A percentile compares a stretch with the other conserved stretches of the same genome.
These are phyloP conservation scores for Tauraco hartlaubi DNA, from an alignment of 2,797 vertebrate species.

Conservation along the genomic window DNA sequence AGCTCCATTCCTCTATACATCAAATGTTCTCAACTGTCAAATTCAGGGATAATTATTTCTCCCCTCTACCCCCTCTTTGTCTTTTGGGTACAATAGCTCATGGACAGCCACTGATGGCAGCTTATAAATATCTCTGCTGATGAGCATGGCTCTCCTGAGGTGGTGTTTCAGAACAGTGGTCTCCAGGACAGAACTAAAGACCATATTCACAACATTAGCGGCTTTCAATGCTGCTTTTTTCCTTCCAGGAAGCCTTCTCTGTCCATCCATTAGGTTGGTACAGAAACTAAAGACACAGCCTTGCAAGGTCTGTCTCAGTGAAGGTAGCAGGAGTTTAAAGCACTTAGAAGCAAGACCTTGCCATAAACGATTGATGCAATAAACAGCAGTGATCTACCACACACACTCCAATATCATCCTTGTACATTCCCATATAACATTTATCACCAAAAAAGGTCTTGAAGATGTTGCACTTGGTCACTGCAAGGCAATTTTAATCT, in stretches of 20 bases:
- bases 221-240: conserved; percentile 37
- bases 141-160: conserved; percentile 51
- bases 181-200: conserved; percentile 51
- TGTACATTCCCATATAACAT: neutral
- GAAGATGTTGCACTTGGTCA: neutral
- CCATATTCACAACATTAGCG: neutral
- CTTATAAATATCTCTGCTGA: conserved; percentile 68
- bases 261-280: neutral
- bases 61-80: neutral
- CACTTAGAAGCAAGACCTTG: neutral
- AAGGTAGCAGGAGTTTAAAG: neutral
- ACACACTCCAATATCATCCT: neutral
- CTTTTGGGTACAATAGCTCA: conserved; percentile 58
- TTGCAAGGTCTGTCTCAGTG: neutral
- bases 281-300: neutral
- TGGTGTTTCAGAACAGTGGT: conserved; percentile 52
- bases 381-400: neutral
- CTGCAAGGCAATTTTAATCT: neutral
- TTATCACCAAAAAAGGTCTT: neutral
- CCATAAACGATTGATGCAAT: conserved; percentile 1
- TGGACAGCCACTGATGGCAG: conserved; percentile 39
- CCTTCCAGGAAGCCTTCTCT: conserved; percentile 25
- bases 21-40: conserved; percentile 64
- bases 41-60: conserved; percentile 68
- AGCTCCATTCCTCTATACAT: conserved; percentile 68